phyloP scores from a whole-genome alignment of 2,797 vertebrate genomes.

The Tympanoctomys barrerae region DNA sequence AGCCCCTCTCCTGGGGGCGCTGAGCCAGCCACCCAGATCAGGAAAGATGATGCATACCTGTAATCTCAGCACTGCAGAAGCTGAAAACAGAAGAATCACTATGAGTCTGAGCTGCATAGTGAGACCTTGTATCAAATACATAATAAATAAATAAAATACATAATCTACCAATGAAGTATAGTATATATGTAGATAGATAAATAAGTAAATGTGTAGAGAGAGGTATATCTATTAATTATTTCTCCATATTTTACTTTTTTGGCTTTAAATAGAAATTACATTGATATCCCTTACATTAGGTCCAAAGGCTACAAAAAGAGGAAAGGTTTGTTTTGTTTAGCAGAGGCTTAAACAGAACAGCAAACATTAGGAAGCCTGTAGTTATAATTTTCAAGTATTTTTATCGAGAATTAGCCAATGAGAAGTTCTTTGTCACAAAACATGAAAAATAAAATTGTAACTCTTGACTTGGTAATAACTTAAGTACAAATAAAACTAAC shows the following conservation, averaged over 20 bases:
- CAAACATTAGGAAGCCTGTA: not conserved
- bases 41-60: no score
- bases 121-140: no score
- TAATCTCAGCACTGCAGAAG: no score
- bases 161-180: not conserved
- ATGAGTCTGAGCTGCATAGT: no score
- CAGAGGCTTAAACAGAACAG: not conserved
- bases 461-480: constrained; percentile 59
- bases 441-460: constrained; percentile 72
- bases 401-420: constrained; percentile 63
- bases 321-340: no score
- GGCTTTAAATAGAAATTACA: not conserved
- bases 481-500: constrained; percentile 35
- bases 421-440: constrained; percentile 60
- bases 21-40: no score
- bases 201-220: not conserved
- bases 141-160: no score
- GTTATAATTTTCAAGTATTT: constrained; percentile 44
- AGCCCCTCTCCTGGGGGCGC: no score
- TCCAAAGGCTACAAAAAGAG: not conserved
- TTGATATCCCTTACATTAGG: not conserved
- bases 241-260: not conserved
- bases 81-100: no score
- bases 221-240: not conserved
- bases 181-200: not conserved